Percentiles rank a stretch among this genome's conserved stretches.
Conservation (phyloP, 2,113 vertebrate species). For the Myodes glareolus region DNA sequence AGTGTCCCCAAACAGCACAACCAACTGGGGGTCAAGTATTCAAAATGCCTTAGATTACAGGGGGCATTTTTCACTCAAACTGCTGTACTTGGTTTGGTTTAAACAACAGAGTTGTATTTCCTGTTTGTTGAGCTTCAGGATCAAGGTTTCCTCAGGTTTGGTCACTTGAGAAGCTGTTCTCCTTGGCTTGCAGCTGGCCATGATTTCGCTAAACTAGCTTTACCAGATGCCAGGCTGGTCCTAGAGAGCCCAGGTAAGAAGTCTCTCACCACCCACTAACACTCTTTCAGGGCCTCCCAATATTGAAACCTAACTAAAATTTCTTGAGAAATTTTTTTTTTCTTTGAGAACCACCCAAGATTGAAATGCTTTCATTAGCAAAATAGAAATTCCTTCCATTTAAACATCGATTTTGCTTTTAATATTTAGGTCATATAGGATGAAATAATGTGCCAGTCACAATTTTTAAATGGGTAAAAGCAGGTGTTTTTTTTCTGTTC, state of each 20-base stretch:
- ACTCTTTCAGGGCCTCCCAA: not conserved
- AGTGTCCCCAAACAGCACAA: not conserved
- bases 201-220: not conserved
- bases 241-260: not conserved
- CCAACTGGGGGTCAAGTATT: not conserved
- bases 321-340: not conserved
- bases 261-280: not conserved
- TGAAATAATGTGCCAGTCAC: not conserved
- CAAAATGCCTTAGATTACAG: not conserved
- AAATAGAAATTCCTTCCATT: not conserved
- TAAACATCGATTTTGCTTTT: not conserved
- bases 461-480: slow-evolving; percentile 4
- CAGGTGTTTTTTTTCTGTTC: not conserved
- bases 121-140: not conserved
- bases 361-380: not conserved
- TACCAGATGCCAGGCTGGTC: not conserved
- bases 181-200: not conserved
- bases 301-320: not conserved
- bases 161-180: not conserved
- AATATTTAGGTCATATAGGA: not conserved
- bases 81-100: not conserved
- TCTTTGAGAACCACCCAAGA: not conserved
- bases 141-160: not conserved
- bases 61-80: not conserved
- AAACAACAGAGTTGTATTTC: not conserved